phyloP scores from a whole-genome alignment of 1,140 invertebrate species.

The Andrena cerasifolii region DNA sequence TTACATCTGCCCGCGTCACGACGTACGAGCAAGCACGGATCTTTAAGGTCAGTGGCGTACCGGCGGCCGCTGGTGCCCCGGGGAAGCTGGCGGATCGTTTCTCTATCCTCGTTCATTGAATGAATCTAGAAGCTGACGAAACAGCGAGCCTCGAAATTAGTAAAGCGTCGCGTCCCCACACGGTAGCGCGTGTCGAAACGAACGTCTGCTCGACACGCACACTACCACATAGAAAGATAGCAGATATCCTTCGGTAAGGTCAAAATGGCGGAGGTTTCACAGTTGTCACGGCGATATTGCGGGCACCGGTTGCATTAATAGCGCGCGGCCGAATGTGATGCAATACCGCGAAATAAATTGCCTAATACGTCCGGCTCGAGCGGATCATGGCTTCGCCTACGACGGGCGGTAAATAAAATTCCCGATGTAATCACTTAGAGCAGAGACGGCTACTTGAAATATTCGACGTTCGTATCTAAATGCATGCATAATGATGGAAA shows the following conservation, averaged over 20 bases:
- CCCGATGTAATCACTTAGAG: no score
- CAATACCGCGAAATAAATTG: slow-evolving; percentile 69
- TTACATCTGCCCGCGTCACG: no score
- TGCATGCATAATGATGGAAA: no score
- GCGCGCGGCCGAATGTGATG: slow-evolving; percentile 60
- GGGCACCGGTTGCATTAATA: slow-evolving; percentile 65
- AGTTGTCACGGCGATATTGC: slow-evolving; percentile 62
- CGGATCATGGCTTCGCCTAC: slow-evolving; percentile 8
- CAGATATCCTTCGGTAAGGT: slow-evolving; percentile 80
- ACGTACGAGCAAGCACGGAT: no score
- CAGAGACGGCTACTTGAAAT: not conserved
- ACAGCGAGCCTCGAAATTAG: slow-evolving; percentile 54
- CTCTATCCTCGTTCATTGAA: slow-evolving; percentile 42
- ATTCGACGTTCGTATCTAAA: no score
- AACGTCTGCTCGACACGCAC: slow-evolving; percentile 13
- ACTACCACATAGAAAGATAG: slow-evolving; percentile 63
- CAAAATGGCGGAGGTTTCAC: slow-evolving; percentile 77
- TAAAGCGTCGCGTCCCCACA: slow-evolving; percentile 54
- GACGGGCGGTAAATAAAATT: not conserved
- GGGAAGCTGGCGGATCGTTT: slow-evolving; percentile 26
- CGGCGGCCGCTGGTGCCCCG: slow-evolving; percentile 29
- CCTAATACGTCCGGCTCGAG: slow-evolving; percentile 47
- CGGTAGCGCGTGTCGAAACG: slow-evolving; percentile 58
- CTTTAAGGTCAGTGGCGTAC: slow-evolving; percentile 25
- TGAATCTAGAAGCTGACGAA: slow-evolving; percentile 62